phyloP scores from a whole-genome alignment of 1,140 invertebrate genomes.

The Drosophila obscura region DNA sequence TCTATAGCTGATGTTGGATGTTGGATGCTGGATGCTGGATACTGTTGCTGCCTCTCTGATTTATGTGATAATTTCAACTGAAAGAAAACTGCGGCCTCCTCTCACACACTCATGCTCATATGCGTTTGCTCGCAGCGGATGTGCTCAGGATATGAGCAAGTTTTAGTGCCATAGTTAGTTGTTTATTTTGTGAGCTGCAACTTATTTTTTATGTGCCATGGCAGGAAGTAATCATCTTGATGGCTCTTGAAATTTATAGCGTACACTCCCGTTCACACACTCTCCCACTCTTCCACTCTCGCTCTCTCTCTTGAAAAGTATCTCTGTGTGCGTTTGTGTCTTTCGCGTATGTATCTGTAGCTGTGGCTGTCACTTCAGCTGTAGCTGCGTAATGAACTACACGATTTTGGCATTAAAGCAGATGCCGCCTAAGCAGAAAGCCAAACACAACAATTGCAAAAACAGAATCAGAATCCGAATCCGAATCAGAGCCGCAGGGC shows the following conservation, averaged over 20 bases:
- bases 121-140: slow-evolving; percentile 70
- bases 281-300: too few species aligned
- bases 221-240: slow-evolving; percentile 82
- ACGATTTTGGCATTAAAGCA: slow-evolving; percentile 80
- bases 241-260: slow-evolving; percentile 82
- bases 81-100: slow-evolving; percentile 29
- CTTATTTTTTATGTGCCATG: slow-evolving; percentile 80
- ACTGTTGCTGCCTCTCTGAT: slow-evolving; percentile 49
- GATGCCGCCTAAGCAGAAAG: slow-evolving; percentile 49
- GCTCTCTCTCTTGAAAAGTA: slow-evolving; percentile 24
- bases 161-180: slow-evolving; percentile 78
- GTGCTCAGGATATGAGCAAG: slow-evolving; percentile 79
- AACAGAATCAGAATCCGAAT: background rate
- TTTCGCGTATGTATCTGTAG: background rate
- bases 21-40: slow-evolving; percentile 29
- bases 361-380: slow-evolving; percentile 27
- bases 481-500: slow-evolving; percentile 54
- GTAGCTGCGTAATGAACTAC: slow-evolving; percentile 70
- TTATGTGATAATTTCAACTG: slow-evolving; percentile 79
- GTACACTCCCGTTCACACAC: slow-evolving; percentile 4
- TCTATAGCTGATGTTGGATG: slow-evolving; percentile 24
- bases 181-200: slow-evolving; percentile 74
- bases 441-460: slow-evolving; percentile 63
- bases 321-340: slow-evolving; percentile 12
- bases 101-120: slow-evolving; percentile 50